phyloP scores from a whole-genome alignment of 2,797 vertebrate genomes.

The Argentina silus region DNA sequence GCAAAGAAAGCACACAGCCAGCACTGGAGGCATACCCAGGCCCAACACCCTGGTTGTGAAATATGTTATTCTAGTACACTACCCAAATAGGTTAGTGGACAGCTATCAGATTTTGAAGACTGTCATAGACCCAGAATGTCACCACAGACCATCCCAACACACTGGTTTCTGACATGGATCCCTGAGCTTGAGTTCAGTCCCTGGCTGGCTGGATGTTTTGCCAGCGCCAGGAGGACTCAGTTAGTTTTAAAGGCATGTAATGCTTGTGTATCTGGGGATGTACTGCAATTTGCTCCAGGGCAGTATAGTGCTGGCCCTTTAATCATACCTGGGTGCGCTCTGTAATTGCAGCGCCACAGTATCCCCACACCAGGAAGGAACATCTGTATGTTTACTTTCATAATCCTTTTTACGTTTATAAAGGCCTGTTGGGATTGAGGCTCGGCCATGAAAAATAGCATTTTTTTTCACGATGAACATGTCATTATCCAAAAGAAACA shows the following conservation, averaged over 20 bases:
- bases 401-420: slow-evolving; percentile 65
- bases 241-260: slow-evolving; percentile 50
- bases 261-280: slow-evolving; percentile 53
- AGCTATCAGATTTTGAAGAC: neutral
- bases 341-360: slow-evolving; percentile 68
- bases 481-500: slow-evolving; percentile 57
- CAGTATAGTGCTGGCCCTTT: slow-evolving; percentile 62
- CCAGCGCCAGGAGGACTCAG: slow-evolving; percentile 31
- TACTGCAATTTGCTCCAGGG: slow-evolving; percentile 71
- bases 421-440: slow-evolving; percentile 53
- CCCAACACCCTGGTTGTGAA: neutral
- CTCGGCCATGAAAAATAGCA: slow-evolving; percentile 46
- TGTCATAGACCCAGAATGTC: too few species aligned
- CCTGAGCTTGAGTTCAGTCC: slow-evolving; percentile 19
- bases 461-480: slow-evolving; percentile 48
- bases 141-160: too few species aligned
- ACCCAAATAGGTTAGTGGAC: too few species aligned
- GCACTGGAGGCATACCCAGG: neutral
- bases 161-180: neutral
- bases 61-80: slow-evolving; percentile 1
- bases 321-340: slow-evolving; percentile 69
- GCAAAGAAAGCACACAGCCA: neutral
- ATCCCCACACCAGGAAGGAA: slow-evolving; percentile 69
- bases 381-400: slow-evolving; percentile 78
- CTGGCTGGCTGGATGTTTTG: slow-evolving; percentile 40